Percentiles rank a stretch among this genome's conserved stretches.
phyloP scores from a whole-genome alignment of 1,140 invertebrate genomes.

The Neodiprion lecontei region DNA sequence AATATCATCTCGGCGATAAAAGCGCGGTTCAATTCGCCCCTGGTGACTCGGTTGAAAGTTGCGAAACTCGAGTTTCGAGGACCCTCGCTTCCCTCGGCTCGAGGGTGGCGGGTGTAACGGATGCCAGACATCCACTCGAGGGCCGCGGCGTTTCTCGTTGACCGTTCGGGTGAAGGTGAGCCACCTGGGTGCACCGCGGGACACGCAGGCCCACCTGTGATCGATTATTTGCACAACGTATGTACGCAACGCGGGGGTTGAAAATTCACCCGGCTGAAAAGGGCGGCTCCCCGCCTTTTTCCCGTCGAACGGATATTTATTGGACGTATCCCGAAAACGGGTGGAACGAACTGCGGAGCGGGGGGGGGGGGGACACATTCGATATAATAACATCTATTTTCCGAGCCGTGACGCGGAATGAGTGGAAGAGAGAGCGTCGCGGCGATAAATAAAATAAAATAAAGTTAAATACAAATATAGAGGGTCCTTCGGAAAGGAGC shows the following conservation, averaged over 20 bases:
- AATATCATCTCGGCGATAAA: conserved; percentile 5
- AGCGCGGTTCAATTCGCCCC: conserved; percentile 4
- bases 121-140: not conserved
- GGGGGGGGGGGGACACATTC: conserved; percentile 18
- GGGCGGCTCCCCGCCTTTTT: not conserved
- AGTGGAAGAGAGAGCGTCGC: conserved; percentile 31
- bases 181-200: not conserved
- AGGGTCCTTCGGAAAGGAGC: not conserved
- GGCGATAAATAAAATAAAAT: conserved; percentile 48
- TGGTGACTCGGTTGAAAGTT: conserved; percentile 7
- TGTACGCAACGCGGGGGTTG: not conserved
- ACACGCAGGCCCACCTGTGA: not conserved
- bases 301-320: conserved; percentile 1
- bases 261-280: not conserved
- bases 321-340: conserved; percentile 6
- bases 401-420: conserved; percentile 44
- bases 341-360: not conserved
- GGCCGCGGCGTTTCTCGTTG: not conserved
- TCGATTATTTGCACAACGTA: not conserved
- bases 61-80: not conserved
- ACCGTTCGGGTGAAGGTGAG: not conserved
- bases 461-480: conserved; percentile 41
- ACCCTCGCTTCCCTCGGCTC: not conserved
- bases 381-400: conserved; percentile 54
- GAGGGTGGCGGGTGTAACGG: not conserved